These are phyloP conservation scores for Gobio occitaniae DNA, from an alignment of 2,797 vertebrate genomes.

Conservation along the genomic window DNA sequence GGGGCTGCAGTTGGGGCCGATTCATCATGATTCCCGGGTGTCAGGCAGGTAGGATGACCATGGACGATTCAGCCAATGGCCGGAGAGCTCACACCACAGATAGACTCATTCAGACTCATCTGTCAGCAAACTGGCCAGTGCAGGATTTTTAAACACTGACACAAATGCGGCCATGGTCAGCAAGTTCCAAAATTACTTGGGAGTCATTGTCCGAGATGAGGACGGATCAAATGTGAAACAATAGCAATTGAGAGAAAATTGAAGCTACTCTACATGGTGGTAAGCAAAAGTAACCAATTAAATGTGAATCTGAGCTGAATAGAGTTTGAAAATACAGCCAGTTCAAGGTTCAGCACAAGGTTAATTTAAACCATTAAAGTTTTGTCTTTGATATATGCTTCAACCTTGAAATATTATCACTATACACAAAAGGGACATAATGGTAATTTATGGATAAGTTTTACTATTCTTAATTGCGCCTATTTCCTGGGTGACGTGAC, in stretches of 20 bases:
- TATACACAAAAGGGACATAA: not conserved
- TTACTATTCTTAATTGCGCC: not conserved
- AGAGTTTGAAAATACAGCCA: not conserved
- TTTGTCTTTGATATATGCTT: not conserved
- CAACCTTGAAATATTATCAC: not conserved
- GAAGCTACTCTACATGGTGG: constrained; percentile 44
- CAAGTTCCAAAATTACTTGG: constrained; percentile 77
- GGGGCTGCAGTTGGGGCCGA: constrained; percentile 91
- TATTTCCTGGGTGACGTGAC: not conserved
- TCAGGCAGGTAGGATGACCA: constrained; percentile 87
- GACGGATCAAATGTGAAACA: constrained; percentile 15
- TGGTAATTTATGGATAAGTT: not conserved
- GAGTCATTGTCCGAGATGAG: constrained; percentile 49
- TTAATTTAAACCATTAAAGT: not conserved
- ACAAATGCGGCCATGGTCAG: constrained; percentile 85
- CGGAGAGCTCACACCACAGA: constrained; percentile 77
- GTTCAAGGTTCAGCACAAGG: not conserved
- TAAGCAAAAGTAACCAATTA: constrained; percentile 6
- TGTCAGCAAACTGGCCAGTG: constrained; percentile 77
- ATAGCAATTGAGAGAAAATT: constrained; percentile 42
- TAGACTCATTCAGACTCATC: constrained; percentile 78
- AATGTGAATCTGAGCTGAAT: not conserved
- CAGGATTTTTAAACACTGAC: constrained; percentile 80
- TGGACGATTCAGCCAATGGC: constrained; percentile 81
- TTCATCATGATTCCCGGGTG: constrained; percentile 95